Conservation (phyloP, 23 tunicate species). For the Trididemnum clinides region DNA sequence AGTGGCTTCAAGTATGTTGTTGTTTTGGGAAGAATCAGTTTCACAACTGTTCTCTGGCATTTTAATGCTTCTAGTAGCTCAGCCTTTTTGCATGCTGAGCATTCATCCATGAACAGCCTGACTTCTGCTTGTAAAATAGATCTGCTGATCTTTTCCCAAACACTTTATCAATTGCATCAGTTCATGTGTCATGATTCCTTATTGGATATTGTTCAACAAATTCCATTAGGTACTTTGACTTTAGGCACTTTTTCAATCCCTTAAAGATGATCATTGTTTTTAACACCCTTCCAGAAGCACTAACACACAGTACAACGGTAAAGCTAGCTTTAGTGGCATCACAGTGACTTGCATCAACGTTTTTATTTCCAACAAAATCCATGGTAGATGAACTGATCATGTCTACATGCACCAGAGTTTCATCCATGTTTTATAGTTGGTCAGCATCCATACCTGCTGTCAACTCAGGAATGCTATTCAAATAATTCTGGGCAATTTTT, state of each 20-base stretch:
- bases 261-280: not conserved
- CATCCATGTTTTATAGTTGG: not conserved
- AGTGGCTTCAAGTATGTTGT: not conserved
- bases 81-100: not conserved
- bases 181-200: not conserved
- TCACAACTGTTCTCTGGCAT: not conserved
- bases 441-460: not conserved
- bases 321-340: not conserved
- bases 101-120: not conserved
- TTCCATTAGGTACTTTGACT: not conserved
- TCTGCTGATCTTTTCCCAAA: not conserved
- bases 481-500: not conserved
- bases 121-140: not conserved
- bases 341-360: not conserved
- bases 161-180: not conserved
- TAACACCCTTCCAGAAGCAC: not conserved
- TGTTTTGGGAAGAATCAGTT: not conserved
- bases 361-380: not conserved
- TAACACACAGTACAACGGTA: not conserved
- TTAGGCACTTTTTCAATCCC: not conserved
- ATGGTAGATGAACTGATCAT: not conserved
- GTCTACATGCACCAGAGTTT: not conserved
- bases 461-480: not conserved
- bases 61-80: not conserved
- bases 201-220: not conserved